phyloP scores from a whole-genome alignment of 2,113 vertebrate species.

The Leptobrachium leishanense region DNA sequence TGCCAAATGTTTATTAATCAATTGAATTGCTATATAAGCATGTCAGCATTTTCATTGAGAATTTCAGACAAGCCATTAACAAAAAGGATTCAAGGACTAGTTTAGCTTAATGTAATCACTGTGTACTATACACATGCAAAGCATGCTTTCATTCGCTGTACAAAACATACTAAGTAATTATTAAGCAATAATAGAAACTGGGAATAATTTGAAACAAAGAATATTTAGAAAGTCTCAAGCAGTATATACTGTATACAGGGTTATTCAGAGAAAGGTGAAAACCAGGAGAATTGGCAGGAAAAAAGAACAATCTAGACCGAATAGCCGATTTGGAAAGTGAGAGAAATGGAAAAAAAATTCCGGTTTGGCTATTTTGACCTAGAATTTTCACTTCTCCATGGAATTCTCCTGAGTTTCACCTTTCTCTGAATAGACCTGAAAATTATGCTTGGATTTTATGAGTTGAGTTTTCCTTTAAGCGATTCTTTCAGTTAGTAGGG shows the following conservation, averaged over 20 bases:
- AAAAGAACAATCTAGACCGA: too few species aligned
- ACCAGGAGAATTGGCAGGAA: too few species aligned
- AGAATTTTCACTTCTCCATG: too few species aligned
- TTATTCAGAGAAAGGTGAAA: too few species aligned
- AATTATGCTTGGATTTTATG: too few species aligned
- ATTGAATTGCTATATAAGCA: not conserved
- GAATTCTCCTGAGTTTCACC: too few species aligned
- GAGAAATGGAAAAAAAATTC: too few species aligned
- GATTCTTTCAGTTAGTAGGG: too few species aligned
- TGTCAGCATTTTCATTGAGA: not conserved
- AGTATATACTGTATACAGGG: not conserved
- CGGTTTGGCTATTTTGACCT: too few species aligned
- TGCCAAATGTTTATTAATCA: constrained; percentile 8
- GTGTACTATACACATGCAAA: not conserved
- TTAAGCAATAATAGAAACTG: not conserved
- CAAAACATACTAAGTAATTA: not conserved
- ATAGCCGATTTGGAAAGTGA: too few species aligned
- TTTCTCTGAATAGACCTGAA: too few species aligned
- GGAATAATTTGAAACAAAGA: not conserved
- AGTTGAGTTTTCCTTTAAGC: too few species aligned
- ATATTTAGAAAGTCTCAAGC: constrained; percentile 20
- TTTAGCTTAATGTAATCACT: constrained; percentile 11
- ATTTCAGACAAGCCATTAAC: constrained; percentile 14
- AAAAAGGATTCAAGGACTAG: not conserved
- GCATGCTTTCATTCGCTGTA: constrained; percentile 1